Evolutionary conservation across 2,113 vertebrate species (phyloP).

Genomic region (Ammodytes marinus): DNA sequence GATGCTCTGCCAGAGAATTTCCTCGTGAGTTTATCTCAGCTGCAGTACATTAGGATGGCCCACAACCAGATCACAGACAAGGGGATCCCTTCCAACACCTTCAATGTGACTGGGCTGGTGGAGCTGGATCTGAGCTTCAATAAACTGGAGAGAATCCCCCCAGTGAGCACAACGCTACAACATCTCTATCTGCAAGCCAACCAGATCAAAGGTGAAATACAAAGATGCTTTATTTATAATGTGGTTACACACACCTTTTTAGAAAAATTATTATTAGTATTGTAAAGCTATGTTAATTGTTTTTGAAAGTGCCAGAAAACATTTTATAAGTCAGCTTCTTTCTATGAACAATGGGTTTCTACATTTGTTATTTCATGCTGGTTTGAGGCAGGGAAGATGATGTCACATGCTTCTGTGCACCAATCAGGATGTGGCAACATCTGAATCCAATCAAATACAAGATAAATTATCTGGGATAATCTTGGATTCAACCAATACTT

Average conservation of each 20-base stretch:
- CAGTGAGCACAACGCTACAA: slow-evolving; percentile 91
- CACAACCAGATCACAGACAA: slow-evolving; percentile 93
- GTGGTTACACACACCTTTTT: not conserved
- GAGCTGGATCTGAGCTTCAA: slow-evolving; percentile 97
- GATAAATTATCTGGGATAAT: too few species aligned
- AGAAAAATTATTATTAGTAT: not conserved
- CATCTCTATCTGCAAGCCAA: slow-evolving; percentile 97
- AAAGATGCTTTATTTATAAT: not conserved
- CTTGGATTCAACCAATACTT: too few species aligned
- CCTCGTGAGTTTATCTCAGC: slow-evolving; percentile 86
- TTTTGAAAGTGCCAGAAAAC: not conserved
- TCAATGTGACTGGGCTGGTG: slow-evolving; percentile 93
- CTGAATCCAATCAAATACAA: not conserved
- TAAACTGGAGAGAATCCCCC: slow-evolving; percentile 94
- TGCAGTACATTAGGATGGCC: slow-evolving; percentile 92
- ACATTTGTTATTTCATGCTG: not conserved
- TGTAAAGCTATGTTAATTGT: not conserved
- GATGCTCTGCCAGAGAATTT: slow-evolving; percentile 89
- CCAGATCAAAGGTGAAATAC: slow-evolving; percentile 90
- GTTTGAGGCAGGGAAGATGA: not conserved
- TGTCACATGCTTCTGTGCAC: not conserved
- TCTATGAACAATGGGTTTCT: not conserved
- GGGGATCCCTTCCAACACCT: slow-evolving; percentile 90
- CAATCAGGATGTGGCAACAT: not conserved
- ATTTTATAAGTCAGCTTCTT: not conserved